These are phyloP conservation scores for Herpailurus yagouaroundi DNA, from an alignment of 2,113 vertebrate genomes.

Conservation along the genomic window DNA sequence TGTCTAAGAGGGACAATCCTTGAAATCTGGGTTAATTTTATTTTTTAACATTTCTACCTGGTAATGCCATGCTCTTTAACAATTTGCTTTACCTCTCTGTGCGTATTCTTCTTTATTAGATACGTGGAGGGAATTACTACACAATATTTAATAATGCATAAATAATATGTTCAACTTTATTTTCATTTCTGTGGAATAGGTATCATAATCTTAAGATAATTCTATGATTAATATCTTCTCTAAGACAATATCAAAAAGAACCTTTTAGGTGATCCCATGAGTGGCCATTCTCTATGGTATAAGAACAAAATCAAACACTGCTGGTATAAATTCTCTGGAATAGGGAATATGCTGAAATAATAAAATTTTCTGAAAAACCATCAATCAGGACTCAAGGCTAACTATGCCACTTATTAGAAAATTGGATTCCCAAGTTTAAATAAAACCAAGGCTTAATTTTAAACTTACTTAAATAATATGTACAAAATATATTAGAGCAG, in stretches of 20 bases:
- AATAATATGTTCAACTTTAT: conserved; percentile 31
- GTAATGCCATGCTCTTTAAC: not conserved
- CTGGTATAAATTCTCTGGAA: not conserved
- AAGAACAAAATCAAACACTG: not conserved
- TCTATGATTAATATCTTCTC: conserved; percentile 43
- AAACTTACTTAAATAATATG: conserved; percentile 4
- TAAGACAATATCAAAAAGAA: not conserved
- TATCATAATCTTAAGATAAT: conserved; percentile 1
- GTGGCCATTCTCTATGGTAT: not conserved
- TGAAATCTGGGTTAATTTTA: conserved; percentile 37
- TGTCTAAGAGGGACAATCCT: not conserved
- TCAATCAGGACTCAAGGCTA: conserved; percentile 5
- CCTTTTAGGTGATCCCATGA: not conserved
- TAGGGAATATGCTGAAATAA: conserved; percentile 40
- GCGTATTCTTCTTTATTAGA: conserved; percentile 44
- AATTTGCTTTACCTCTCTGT: conserved; percentile 37
- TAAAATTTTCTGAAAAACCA: not conserved
- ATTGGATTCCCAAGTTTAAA: not conserved
- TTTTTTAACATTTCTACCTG: not conserved
- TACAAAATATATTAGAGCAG: not conserved
- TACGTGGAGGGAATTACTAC: not conserved
- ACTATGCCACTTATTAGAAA: conserved; percentile 36
- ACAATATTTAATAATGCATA: conserved; percentile 21
- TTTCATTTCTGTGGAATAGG: conserved; percentile 46
- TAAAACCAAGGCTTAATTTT: conserved; percentile 49